Evolutionary conservation across 1,140 invertebrate genomes (phyloP).

Genomic region (Physella acuta): DNA sequence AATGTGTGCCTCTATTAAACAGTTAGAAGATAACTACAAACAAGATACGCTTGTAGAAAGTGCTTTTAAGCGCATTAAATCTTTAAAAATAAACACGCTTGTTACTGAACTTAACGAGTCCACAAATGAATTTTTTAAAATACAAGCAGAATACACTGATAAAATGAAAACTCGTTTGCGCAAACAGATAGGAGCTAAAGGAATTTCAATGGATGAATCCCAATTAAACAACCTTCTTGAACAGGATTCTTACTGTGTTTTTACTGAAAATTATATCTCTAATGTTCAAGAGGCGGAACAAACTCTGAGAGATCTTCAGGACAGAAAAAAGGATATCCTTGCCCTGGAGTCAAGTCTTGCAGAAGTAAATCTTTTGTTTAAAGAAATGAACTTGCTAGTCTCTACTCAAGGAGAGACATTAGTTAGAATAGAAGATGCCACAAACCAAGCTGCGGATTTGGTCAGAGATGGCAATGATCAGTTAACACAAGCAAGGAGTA

Average conservation of each 20-base stretch:
- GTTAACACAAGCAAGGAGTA: too few relatives aligned
- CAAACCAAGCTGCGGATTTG: slow-evolving; percentile 33
- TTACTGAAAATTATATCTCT: slow-evolving; percentile 37
- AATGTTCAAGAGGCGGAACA: slow-evolving; percentile 40
- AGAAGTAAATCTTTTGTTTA: slow-evolving; percentile 43
- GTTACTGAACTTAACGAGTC: slow-evolving; percentile 32
- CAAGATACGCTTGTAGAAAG: slow-evolving; percentile 21
- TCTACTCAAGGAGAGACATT: slow-evolving; percentile 44
- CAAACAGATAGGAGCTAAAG: slow-evolving; percentile 30
- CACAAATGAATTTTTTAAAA: slow-evolving; percentile 39
- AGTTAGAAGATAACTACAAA: slow-evolving; percentile 34
- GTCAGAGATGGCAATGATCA: too few relatives aligned
- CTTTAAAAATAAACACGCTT: slow-evolving; percentile 37
- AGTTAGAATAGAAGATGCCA: slow-evolving; percentile 36
- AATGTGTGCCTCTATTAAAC: slow-evolving; percentile 30
- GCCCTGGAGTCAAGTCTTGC: slow-evolving; percentile 41
- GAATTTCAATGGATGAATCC: slow-evolving; percentile 20
- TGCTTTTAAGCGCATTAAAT: slow-evolving; percentile 33
- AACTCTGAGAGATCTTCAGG: slow-evolving; percentile 60
- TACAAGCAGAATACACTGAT: slow-evolving; percentile 42
- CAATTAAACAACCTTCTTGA: slow-evolving; percentile 31
- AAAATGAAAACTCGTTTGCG: slow-evolving; percentile 37
- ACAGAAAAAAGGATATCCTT: slow-evolving; percentile 58
- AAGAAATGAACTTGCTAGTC: slow-evolving; percentile 43
- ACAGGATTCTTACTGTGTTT: slow-evolving; percentile 35